Conservation (phyloP, 2,888 invertebrate genomes). For the Resseliella maxima region DNA sequence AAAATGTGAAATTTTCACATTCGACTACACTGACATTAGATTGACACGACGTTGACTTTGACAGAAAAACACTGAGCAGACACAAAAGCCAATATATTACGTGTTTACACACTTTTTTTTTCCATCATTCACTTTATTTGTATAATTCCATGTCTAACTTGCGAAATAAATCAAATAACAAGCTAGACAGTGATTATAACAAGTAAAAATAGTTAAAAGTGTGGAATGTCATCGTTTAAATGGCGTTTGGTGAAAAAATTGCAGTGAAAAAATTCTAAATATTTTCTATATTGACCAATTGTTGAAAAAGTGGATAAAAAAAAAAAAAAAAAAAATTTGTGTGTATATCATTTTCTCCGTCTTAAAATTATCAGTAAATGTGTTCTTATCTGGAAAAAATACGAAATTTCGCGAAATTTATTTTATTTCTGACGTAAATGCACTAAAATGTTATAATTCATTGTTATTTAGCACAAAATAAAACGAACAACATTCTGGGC, state of each 20-base stretch:
- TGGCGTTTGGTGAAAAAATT: not conserved
- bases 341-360: too few relatives aligned
- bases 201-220: not conserved
- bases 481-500: not conserved
- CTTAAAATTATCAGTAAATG: too few relatives aligned
- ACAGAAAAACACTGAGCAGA: constrained; percentile 47
- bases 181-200: not conserved
- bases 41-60: constrained; percentile 24
- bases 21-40: not conserved
- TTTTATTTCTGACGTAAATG: too few relatives aligned
- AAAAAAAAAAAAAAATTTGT: too few relatives aligned
- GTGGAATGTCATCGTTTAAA: not conserved
- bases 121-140: not conserved
- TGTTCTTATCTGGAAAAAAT: too few relatives aligned
- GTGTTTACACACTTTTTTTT: constrained; percentile 46
- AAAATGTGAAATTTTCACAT: too few relatives aligned
- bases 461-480: not conserved
- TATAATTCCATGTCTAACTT: not conserved
- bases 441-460: too few relatives aligned
- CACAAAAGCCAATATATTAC: constrained; percentile 35
- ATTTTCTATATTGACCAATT: too few relatives aligned
- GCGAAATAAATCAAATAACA: not conserved
- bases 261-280: not conserved
- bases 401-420: too few relatives aligned
- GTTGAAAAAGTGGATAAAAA: too few relatives aligned